Evolutionary conservation across 2,888 invertebrate species (phyloP), one percentile per base, ranked within the genome.

Genomic region (Vandiemenella viatica): DNA sequence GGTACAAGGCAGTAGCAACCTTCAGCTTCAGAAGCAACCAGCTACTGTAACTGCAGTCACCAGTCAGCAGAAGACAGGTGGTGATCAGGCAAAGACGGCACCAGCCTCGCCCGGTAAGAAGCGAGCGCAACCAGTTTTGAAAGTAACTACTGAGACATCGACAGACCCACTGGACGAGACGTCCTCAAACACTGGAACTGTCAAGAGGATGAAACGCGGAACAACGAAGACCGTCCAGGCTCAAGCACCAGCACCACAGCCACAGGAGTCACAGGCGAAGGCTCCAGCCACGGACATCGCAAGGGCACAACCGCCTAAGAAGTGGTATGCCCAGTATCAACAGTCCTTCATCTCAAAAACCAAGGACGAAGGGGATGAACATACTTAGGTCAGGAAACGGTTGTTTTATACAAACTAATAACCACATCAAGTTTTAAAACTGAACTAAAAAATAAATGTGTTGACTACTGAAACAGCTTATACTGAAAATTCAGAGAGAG

Each of bases 161-260:
- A 42, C 48, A 13, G 26, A 46, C 8, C 13, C 13, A 2, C n/a
- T 32, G 10, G n/a, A n/a, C n/a, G 52, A 52, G 13, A 44, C 44
- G 4, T 47, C 47, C 37, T 52, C 52, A 3, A 52, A 50, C 16
- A 52, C 52, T 17, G 53, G 53, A 3, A 53, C 53, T 8, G 50
- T 53, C 1, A 53, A 46, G 37, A 43, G 49, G 16, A 50, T 43
- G 21, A 17, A 32, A 32, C 13, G 10, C n/a, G 13, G 13, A 13
- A 13, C 32, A 32, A n/a, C 32, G 5, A 13, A 10, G 3, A 32
- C 10, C 10, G 32, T 32, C 3, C 13, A 3, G 5, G n/a, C n/a
- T n/a, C n/a, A n/a, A n/a, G 32, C 32, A 32, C 3, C 32, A 13
- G n/a, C 10, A 32, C 3, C 32, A 13, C 10, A 10, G 32, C n/a